Percentiles rank a stretch among this genome's conserved stretches.
Evolutionary conservation across 1,140 invertebrate species (phyloP).

Genomic region (Drosophila athabasca): DNA sequence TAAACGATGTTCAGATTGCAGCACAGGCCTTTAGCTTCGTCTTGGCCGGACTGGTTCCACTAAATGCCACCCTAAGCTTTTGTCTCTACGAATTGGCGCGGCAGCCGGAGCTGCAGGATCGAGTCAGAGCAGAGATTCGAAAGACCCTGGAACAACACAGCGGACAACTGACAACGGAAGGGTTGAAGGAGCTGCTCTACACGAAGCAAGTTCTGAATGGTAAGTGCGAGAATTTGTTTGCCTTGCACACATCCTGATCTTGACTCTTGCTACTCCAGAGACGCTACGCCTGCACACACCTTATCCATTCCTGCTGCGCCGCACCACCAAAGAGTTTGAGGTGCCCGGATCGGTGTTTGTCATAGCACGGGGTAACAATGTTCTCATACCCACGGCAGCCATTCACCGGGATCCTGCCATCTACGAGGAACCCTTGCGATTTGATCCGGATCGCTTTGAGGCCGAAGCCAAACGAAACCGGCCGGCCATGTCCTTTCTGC

Average conservation of each 20-base stretch:
- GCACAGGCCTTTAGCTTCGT: conserved; percentile 81
- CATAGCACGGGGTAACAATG: conserved; percentile 84
- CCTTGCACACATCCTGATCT: no score
- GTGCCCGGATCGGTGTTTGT: conserved; percentile 84
- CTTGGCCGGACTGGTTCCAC: conserved; percentile 84
- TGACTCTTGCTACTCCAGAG: conserved; percentile 66
- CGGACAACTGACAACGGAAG: conserved; percentile 81
- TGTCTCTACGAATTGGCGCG: conserved; percentile 86
- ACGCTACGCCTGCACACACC: conserved; percentile 86
- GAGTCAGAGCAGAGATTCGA: conserved; percentile 85
- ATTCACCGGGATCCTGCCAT: conserved; percentile 87
- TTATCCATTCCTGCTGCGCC: conserved; percentile 84
- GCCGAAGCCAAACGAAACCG: conserved; percentile 83
- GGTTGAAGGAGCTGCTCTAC: conserved; percentile 84
- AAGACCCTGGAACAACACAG: conserved; percentile 73
- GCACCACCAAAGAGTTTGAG: conserved; percentile 84
- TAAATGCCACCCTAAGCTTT: conserved; percentile 85
- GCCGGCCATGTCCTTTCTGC: conserved; percentile 85
- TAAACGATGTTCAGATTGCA: conserved; percentile 62
- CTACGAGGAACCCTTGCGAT: conserved; percentile 87
- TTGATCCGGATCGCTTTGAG: conserved; percentile 88
- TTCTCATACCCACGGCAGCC: conserved; percentile 85
- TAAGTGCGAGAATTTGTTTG: conserved; percentile 35
- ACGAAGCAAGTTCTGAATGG: conserved; percentile 86
- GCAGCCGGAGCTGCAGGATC: conserved; percentile 86